These are phyloP conservation scores for Drosophila prosaltans DNA, from an alignment of 1,140 invertebrate genomes.

Conservation along the genomic window DNA sequence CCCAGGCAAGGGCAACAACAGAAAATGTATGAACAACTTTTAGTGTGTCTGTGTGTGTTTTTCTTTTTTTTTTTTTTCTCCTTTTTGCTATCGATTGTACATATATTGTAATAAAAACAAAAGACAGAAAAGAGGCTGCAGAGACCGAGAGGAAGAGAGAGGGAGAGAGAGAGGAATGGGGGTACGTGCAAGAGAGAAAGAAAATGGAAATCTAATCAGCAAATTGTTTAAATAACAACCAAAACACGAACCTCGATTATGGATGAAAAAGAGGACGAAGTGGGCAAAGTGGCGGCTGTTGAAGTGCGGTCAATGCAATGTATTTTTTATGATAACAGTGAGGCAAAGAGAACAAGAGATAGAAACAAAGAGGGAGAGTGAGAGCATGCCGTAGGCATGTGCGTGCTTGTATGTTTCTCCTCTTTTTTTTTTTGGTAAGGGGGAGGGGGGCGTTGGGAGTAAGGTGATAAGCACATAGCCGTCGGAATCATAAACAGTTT, in stretches of 20 bases:
- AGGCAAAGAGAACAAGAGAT: not conserved
- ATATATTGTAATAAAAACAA: slow-evolving; percentile 9
- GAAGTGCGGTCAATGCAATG: slow-evolving; percentile 19
- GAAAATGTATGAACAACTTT: slow-evolving; percentile 8
- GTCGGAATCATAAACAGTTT: not conserved
- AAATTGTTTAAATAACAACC: slow-evolving; percentile 77
- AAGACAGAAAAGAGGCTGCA: slow-evolving; percentile 3
- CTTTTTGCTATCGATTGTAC: slow-evolving; percentile 18
- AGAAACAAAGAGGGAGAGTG: too few relatives aligned
- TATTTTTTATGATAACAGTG: not conserved
- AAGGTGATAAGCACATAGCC: too few relatives aligned
- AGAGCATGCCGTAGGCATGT: too few relatives aligned
- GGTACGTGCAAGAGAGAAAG: not conserved
- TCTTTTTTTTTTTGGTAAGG: too few relatives aligned
- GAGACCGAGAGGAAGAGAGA: not conserved
- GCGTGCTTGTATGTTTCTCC: too few relatives aligned
- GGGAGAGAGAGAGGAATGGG: not conserved
- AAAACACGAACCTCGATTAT: slow-evolving; percentile 52
- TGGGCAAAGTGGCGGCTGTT: not conserved
- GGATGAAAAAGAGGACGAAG: not conserved
- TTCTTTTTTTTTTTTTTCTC: slow-evolving; percentile 4
- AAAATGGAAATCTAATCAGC: slow-evolving; percentile 73
- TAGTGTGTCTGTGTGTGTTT: not conserved
- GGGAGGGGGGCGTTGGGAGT: too few relatives aligned
- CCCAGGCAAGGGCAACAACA: not conserved